Base-by-base conservation (phyloP, 2,797 vertebrate genomes). In the Manis crassicaudata region DNA sequence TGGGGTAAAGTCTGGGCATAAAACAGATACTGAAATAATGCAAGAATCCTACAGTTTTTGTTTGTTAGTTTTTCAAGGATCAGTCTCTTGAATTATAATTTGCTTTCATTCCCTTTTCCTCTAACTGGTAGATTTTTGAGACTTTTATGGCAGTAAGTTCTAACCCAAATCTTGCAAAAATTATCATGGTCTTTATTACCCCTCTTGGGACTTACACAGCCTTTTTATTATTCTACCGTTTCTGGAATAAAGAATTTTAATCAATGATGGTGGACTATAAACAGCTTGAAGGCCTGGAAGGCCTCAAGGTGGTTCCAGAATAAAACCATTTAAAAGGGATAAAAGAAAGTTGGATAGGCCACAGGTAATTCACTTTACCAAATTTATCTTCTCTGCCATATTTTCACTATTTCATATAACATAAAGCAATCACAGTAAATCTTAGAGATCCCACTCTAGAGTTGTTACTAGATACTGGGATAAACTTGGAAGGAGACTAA, bases 301-400 rank as follows among this genome's bases (percentile, higher is more conserved):
- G 40, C 27, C 92, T 96, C 50, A 76, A 90, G 60, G 65, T 90
- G 77, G 52, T 60, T 96, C 72, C 73, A 92, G 52, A 93, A 95
- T 95, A 25, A 93, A 95, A 80, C 56, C n/a, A 92, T 96, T 96
- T 77, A 87, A 85, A 96, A 95, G 70, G 70, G 56, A 96, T 90
- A 68, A 77, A 79, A 92, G 88, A 58, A 90, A 96, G 40, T 13
- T 95, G 85, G 82, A 90, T 12, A 90, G 50, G 68, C 68, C 73
- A 85, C 86, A 4, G 23, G 81, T 81, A 79, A 65, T 68, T 93
- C 46, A 81, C 83, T 89, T 91, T 88, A 81, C 87, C 60, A 79
- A 96, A 95, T 95, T 92, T 90, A 68, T 88, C 82, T 95, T 92
- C 72, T 87, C 46, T 93, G 67, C 46, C 81, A 96, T 43, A 96